Evolutionary conservation across 2,888 invertebrate genomes (phyloP).

Genomic region (Limulus polyphemus): DNA sequence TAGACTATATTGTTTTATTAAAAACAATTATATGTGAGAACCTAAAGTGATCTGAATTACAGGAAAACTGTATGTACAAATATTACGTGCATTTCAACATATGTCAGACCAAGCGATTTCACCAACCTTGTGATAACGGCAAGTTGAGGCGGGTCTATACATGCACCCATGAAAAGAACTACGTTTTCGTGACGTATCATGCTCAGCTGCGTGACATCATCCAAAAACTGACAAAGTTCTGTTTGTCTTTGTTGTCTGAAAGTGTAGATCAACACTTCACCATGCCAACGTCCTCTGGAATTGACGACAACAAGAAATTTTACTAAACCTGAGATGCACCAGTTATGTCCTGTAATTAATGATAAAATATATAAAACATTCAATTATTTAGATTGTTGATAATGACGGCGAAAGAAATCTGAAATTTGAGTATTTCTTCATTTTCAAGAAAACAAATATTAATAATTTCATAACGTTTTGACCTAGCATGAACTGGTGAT

Average conservation of each 20-base stretch:
- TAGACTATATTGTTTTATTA: too few species aligned
- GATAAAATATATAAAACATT: too few species aligned
- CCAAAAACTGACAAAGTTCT: constrained; percentile 26
- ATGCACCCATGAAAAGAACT: constrained; percentile 41
- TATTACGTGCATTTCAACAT: too few species aligned
- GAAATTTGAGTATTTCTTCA: too few species aligned
- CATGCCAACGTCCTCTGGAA: constrained; percentile 38
- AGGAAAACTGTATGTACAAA: too few species aligned
- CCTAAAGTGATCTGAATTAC: too few species aligned
- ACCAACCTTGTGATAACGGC: constrained; percentile 37
- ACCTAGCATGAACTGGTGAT: too few species aligned
- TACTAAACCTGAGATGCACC: too few species aligned
- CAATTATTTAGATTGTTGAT: background rate
- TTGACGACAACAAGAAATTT: background rate
- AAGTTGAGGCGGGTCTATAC: constrained; percentile 32
- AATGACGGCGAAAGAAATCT: background rate
- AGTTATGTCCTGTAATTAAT: too few species aligned
- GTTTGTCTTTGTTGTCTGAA: constrained; percentile 27
- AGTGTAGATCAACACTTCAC: constrained; percentile 38
- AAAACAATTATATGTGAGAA: too few species aligned
- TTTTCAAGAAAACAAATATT: too few species aligned
- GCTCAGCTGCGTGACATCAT: constrained; percentile 35
- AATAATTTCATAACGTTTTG: too few species aligned
- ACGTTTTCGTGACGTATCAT: constrained; percentile 41
- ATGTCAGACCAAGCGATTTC: background rate